These are phyloP conservation scores for Trachelus tabidus DNA, from an alignment of 2,888 invertebrate species.

Conservation along the genomic window DNA sequence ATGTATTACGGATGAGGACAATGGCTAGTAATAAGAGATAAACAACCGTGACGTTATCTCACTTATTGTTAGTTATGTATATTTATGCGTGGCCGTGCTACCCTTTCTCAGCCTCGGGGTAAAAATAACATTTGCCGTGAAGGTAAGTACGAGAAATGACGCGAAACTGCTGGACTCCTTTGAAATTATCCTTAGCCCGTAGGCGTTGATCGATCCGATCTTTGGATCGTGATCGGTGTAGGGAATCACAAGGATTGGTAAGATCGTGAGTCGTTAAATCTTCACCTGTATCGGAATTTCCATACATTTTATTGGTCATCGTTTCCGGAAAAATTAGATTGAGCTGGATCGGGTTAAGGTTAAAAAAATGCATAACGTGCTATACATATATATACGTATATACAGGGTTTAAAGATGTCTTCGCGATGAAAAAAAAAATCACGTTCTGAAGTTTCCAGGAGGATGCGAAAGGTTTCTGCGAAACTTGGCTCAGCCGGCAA, in stretches of 20 bases:
- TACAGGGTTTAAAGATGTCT: not conserved
- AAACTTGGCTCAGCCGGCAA: conserved; percentile 30
- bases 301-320: not conserved
- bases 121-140: not conserved
- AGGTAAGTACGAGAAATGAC: not conserved
- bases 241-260: not conserved
- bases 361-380: not conserved
- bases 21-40: not conserved
- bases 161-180: not conserved
- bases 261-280: not conserved
- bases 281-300: not conserved
- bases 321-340: not conserved
- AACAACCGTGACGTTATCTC: not conserved
- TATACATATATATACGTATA: not conserved
- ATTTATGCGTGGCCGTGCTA: not conserved
- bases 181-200: not conserved
- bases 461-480: not conserved
- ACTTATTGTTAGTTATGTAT: not conserved
- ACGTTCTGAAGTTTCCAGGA: not conserved
- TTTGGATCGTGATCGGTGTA: not conserved
- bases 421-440: not conserved
- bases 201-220: not conserved
- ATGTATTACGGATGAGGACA: not conserved
- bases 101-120: not conserved
- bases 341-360: not conserved